Evolutionary conservation across 2,888 invertebrate species (phyloP), one percentile per base, ranked within the genome.

Genomic region (Lumbricus terrestris): DNA sequence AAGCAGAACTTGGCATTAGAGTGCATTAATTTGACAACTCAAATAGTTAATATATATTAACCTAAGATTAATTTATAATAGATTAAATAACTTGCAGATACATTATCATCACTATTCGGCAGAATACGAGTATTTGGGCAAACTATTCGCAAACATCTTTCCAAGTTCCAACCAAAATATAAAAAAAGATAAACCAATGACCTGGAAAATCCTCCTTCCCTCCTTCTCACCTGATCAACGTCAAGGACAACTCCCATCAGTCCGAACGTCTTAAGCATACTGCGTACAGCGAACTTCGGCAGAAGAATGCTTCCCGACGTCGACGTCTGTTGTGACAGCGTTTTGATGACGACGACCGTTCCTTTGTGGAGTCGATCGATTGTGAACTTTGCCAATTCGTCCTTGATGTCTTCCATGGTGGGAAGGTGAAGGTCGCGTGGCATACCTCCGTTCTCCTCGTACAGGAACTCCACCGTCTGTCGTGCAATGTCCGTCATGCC

Each of bases 401-500:
- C 94, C 89, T 94, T 94, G 85, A 95, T 95, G 91, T 95, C 95
- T 34, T 95, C 95, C 85, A 95, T 94, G 18, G 95, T 95, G 0
- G 95, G 95, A 40, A 95, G 94, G 91, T 95, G 94, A 89, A 95
- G 93, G 91, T 95, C 95, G 54, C 94, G 93, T 2, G 95, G 95
- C 91, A 95, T 94, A 0, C 95, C 95, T 15, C 95, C 95, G 92
- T 94, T 95, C 91, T 95, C 95, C 91, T 95, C 95, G 92, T 95
- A 95, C 47, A 95, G 93, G 92, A 95, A 95, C 91, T 95, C 95
- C 11, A 95, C 95, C 4, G 95, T 95, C 92, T 95, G 95, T 90
- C 95, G 92, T 0, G 95, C 95, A 90, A 95, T 95, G 91, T 95
- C 95, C 34, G 94, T 94, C 95, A 95, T 95, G 54, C 95, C 95